Evolutionary conservation across 2,888 invertebrate genomes (phyloP).

Genomic region (Abscondita cerata): DNA sequence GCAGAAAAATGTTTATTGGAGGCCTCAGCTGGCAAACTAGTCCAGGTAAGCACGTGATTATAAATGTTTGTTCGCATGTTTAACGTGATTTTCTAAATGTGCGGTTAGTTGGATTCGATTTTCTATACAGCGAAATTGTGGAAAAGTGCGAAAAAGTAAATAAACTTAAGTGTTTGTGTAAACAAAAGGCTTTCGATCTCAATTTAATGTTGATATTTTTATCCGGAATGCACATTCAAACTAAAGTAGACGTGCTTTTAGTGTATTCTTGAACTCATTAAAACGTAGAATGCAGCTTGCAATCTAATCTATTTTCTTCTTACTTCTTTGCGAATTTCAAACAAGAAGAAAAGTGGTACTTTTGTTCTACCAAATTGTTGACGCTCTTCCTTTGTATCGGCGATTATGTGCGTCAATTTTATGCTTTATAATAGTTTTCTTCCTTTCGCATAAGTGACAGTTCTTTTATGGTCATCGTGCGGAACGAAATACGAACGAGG

Average conservation of each 20-base stretch:
- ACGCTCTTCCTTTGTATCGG: background rate
- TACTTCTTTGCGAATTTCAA: too few relatives aligned
- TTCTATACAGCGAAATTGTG: background rate
- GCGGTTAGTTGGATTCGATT: conserved; percentile 7
- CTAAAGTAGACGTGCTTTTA: background rate
- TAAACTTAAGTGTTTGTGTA: conserved; percentile 1
- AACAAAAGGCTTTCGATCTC: background rate
- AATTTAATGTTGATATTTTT: conserved; percentile 1
- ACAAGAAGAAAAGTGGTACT: too few relatives aligned
- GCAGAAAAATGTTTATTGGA: conserved; percentile 99
- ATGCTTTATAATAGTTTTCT: conserved; percentile 50
- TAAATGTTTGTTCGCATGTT: conserved; percentile 13
- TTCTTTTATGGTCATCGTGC: conserved; percentile 38
- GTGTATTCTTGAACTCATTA: conserved; percentile 8
- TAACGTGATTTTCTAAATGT: background rate
- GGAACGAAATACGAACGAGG: conserved; percentile 39
- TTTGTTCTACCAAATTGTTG: background rate
- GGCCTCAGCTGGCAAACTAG: conserved; percentile 99
- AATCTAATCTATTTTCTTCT: background rate
- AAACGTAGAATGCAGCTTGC: background rate
- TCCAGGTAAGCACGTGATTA: conserved; percentile 79
- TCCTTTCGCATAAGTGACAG: conserved; percentile 41
- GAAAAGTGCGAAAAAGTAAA: conserved; percentile 3
- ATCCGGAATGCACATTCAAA: conserved; percentile 4
- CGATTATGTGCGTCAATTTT: conserved; percentile 33